Evolutionary conservation across 2,113 vertebrate genomes (phyloP).

Genomic region (Tauraco erythrolophus): DNA sequence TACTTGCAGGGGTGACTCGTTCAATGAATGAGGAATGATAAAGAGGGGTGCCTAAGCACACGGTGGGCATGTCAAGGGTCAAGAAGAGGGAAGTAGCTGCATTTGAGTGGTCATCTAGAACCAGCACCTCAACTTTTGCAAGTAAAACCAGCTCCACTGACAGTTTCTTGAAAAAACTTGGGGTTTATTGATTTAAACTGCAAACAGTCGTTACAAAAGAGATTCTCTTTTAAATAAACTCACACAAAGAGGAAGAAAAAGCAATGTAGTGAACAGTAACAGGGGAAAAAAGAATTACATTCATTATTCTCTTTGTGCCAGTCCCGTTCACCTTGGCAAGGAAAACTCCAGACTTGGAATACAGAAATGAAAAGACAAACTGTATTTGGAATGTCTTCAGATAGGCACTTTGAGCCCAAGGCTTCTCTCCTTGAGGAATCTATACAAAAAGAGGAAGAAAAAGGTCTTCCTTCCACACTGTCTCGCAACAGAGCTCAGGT

Average conservation of each 20-base stretch:
- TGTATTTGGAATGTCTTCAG: conserved; percentile 95
- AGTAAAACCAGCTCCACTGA: conserved; percentile 71
- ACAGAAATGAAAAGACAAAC: conserved; percentile 83
- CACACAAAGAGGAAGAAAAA: conserved; percentile 87
- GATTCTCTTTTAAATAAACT: conserved; percentile 93
- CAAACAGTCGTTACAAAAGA: conserved; percentile 99
- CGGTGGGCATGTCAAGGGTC: neutral
- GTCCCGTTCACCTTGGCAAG: conserved; percentile 85
- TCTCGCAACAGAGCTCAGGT: conserved; percentile 74
- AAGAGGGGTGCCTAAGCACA: neutral
- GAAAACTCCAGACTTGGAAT: conserved; percentile 85
- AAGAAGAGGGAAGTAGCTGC: neutral
- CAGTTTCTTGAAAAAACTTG: conserved; percentile 87
- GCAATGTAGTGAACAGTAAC: conserved; percentile 93
- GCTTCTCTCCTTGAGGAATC: conserved; percentile 76
- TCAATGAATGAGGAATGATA: fast-evolving
- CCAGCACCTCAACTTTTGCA: neutral
- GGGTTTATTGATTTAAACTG: conserved; percentile 99
- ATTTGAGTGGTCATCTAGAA: neutral
- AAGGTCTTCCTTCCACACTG: conserved; percentile 77
- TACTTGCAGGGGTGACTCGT: neutral
- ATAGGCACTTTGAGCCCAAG: conserved; percentile 87
- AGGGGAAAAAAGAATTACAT: conserved; percentile 87
- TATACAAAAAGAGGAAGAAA: conserved; percentile 76
- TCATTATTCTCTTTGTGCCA: conserved; percentile 95